phyloP scores from a whole-genome alignment of 2,113 vertebrate genomes.

The Tenebrosternarchus preto region DNA sequence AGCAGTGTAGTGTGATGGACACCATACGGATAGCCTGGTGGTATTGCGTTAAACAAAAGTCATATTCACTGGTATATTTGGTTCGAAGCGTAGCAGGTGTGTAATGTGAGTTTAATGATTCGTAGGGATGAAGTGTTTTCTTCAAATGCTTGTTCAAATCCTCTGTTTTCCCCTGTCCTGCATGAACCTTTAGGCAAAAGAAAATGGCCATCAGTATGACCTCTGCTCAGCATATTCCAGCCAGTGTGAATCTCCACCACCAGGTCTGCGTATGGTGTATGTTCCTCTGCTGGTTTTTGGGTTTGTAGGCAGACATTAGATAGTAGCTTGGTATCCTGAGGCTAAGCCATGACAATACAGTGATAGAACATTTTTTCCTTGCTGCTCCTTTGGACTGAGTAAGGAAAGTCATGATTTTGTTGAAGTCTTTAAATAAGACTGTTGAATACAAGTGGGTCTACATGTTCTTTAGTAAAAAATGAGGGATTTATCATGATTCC shows the following conservation, averaged over 20 bases:
- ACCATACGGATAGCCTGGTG: background rate
- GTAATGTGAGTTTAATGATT: background rate
- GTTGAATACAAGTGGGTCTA: too few relatives aligned
- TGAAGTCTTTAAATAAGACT: too few relatives aligned
- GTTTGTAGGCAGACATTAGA: background rate
- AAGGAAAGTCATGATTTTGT: too few relatives aligned
- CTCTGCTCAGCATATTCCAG: background rate
- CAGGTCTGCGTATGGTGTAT: background rate
- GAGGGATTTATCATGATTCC: too few relatives aligned
- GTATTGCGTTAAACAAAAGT: background rate
- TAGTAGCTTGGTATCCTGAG: background rate
- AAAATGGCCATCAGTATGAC: background rate
- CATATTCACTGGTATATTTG: constrained; percentile 6
- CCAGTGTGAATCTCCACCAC: background rate
- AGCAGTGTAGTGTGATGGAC: too few relatives aligned
- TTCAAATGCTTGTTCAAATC: background rate
- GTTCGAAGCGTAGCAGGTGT: background rate
- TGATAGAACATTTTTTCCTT: background rate
- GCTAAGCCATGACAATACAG: background rate
- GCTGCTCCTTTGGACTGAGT: background rate
- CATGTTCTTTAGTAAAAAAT: too few relatives aligned
- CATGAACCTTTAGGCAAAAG: background rate
- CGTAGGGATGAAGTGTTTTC: background rate
- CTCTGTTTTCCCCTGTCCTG: background rate
- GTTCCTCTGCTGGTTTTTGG: background rate